phyloP scores from a whole-genome alignment of 1,140 invertebrate species.

The Scylla paramamosain region DNA sequence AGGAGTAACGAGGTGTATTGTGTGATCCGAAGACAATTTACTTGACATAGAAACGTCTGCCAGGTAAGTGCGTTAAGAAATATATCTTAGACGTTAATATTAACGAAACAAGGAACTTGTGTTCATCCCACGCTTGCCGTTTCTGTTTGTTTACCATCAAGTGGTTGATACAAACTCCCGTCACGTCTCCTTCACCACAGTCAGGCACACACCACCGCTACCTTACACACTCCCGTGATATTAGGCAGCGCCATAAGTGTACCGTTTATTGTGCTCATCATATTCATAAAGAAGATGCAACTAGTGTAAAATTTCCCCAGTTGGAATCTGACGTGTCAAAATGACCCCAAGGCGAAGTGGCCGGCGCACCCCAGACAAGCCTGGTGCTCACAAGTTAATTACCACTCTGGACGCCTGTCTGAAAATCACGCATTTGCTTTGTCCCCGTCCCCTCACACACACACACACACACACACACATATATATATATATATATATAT shows the following conservation, averaged over 20 bases:
- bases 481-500: too few species aligned
- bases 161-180: conserved; percentile 45
- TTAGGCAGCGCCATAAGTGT: neutral
- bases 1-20: conserved; percentile 53
- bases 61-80: conserved; percentile 30
- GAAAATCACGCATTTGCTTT: too few species aligned
- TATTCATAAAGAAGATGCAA: neutral
- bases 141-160: conserved; percentile 64
- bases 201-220: neutral
- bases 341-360: neutral
- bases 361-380: neutral
- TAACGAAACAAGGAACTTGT: conserved; percentile 38
- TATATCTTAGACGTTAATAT: neutral
- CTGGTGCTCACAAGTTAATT: neutral
- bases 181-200: neutral
- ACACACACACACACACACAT: too few species aligned
- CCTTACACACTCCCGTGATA: too few species aligned
- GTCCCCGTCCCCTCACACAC: too few species aligned
- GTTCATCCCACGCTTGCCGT: conserved; percentile 30
- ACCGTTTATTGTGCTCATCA: neutral
- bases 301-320: neutral
- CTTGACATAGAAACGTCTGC: neutral
- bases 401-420: neutral
- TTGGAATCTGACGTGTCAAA: neutral
- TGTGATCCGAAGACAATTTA: conserved; percentile 42